Conservation (phyloP, 2,113 vertebrate species). For the cattle (Bos taurus) region ARS-UCD2.0 NC_037342.1:77905001-77905500, state of each 20-base stretch:
- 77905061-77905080: neutral
- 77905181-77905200: neutral
- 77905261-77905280: neutral
- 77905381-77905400: neutral
- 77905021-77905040: neutral
- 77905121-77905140: neutral
- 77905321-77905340: neutral
- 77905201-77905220: neutral
- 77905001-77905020: neutral
- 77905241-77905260: neutral
- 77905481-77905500: neutral
- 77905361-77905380: neutral
- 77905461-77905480: neutral
- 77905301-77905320: neutral
- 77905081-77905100: neutral
- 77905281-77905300: neutral
- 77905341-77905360: fast-evolving
- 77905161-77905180: neutral
- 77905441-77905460: neutral
- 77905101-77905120: neutral
- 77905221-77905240: neutral
- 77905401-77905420: neutral
- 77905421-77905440: neutral
- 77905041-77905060: neutral
- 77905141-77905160: neutral